Evolutionary conservation across 2,797 vertebrate genomes (phyloP).

Genomic region (Halcyon badia): DNA sequence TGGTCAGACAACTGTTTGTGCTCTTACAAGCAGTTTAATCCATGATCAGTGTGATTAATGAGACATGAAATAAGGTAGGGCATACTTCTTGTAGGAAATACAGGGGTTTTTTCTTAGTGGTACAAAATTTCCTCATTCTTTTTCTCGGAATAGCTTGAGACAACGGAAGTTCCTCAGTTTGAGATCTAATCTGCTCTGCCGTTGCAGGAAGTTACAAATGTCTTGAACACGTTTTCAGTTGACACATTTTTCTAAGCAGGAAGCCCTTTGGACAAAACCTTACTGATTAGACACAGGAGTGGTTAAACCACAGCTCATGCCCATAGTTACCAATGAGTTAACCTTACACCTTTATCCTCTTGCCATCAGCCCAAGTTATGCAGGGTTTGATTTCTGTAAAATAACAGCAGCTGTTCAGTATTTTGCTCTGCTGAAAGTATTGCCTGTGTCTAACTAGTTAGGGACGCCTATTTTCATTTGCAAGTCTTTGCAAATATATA

Average conservation of each 20-base stretch:
- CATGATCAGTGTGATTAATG: neutral
- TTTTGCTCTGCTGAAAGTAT: neutral
- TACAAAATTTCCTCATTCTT: slow-evolving; percentile 61
- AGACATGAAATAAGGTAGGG: neutral
- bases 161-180: slow-evolving; percentile 60
- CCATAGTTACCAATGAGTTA: neutral
- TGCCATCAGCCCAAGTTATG: neutral
- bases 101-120: neutral
- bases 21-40: neutral
- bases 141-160: slow-evolving; percentile 72
- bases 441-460: neutral
- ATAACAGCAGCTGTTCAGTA: neutral
- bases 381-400: neutral
- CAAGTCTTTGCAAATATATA: neutral
- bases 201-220: slow-evolving; percentile 51
- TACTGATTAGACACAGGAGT: neutral
- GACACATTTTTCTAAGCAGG: neutral
- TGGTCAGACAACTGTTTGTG: neutral
- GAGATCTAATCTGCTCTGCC: slow-evolving; percentile 70
- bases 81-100: neutral
- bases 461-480: neutral
- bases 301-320: neutral
- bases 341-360: neutral
- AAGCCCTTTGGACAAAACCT: neutral
- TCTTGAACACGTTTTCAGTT: slow-evolving; percentile 28